Base-by-base conservation (phyloP, 2,797 vertebrate species). In the Gallinago stenura region DNA sequence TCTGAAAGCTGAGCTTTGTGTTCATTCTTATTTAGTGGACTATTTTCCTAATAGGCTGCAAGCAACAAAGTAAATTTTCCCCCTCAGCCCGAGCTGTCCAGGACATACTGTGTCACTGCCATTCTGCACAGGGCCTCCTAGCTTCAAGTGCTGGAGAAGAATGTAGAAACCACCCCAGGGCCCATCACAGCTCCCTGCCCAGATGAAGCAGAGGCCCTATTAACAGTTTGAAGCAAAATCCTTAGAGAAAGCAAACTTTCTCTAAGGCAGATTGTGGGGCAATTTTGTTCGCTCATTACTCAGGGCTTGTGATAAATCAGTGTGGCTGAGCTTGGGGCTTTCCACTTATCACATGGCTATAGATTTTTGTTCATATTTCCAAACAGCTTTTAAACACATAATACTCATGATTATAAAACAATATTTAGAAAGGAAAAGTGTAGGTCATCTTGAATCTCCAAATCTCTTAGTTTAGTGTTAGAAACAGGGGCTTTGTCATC, bases 161-260 rank as follows among this genome's bases (percentile, higher is more conserved):
- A 79, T 64, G 83, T 77, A 71, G 56, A 76, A 79, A 79, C 37
- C 43, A 77, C 56, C 68, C 77, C 48, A 24, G 56, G 90, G 43
- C 51, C 43, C 69, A 70, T 37, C 77, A 53, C 1, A 91, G 64
- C 87, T 95, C 48, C 9, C 60, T 89, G 82, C 53, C 46, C 83
- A 85, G 31, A 78, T 64, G 78, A 71, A 75, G 45, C 65, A 60
- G 48, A 91, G 39, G 8, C 39, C 19, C 24, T 68, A 10, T 39
- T 73, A 81, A 87, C 28, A 83, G 50, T 65, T 83, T 35, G 65
- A 90, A 83, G 89, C 14, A 83, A 92, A 94, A 89, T 87, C 26
- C 69, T 81, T 79, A 39, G 39, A 39, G 39, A 41, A 41, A 39
- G 51, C 48, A 92, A 51, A 45, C 16, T 85, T 87, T 68, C 85